A percentile compares a stretch with the other conserved stretches of the same genome.
These are phyloP conservation scores for Aulostomus chinensis DNA, from an alignment of 2,797 vertebrate species.

Conservation along the genomic window DNA sequence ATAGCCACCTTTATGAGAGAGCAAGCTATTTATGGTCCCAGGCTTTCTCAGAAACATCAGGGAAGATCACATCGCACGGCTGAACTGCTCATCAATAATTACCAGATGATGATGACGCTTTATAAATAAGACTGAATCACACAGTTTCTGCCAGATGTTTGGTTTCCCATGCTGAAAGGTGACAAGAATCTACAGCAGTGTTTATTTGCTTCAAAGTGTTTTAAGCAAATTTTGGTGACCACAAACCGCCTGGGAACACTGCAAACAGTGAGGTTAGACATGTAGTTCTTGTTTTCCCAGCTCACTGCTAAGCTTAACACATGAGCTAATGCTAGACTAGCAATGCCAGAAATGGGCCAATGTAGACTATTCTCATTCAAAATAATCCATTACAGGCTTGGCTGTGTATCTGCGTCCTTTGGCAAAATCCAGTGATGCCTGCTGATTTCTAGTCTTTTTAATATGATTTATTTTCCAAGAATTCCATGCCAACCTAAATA, in stretches of 20 bases:
- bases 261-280: too few species aligned
- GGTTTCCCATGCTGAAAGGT: slow-evolving; percentile 11
- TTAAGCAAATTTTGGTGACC: too few species aligned
- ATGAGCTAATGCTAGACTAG: slow-evolving; percentile 19
- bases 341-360: slow-evolving; percentile 15
- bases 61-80: slow-evolving; percentile 26
- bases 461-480: slow-evolving; percentile 16
- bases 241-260: too few species aligned
- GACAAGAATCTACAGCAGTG: slow-evolving; percentile 3
- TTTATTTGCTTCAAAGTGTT: too few species aligned
- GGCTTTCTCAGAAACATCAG: slow-evolving; percentile 23
- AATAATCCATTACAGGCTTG: slow-evolving; percentile 34
- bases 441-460: slow-evolving; percentile 17
- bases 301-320: slow-evolving; percentile 12
- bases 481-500: slow-evolving; percentile 26
- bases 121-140: slow-evolving; percentile 3
- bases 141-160: slow-evolving; percentile 36
- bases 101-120: slow-evolving; percentile 14
- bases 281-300: background rate
- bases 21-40: slow-evolving; percentile 41
- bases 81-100: slow-evolving; percentile 28
- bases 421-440: slow-evolving; percentile 26
- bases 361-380: slow-evolving; percentile 22
- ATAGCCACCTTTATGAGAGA: slow-evolving; percentile 30
- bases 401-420: slow-evolving; percentile 1